A percentile compares a stretch with the other conserved stretches of the same genome.
These are phyloP conservation scores for Stichopus chloronotus DNA, from an alignment of 35 echinoderm and acorn worm species.

Conservation along the genomic window DNA sequence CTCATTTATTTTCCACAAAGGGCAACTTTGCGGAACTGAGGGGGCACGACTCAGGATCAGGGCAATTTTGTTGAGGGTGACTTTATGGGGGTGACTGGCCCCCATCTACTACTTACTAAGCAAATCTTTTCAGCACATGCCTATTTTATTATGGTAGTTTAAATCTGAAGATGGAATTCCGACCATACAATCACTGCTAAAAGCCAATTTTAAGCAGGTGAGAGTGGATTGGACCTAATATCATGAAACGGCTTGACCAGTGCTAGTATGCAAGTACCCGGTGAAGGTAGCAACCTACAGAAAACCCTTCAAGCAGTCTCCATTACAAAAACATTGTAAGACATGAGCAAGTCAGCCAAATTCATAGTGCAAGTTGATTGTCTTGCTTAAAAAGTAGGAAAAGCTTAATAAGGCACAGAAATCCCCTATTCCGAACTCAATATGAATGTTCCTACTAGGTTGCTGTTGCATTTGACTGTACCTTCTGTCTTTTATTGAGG, in stretches of 20 bases:
- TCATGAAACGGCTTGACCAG: neutral
- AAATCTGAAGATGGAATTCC: neutral
- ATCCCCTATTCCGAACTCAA: neutral
- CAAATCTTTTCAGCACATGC: no score
- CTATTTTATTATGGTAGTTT: neutral
- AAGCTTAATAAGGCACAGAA: neutral
- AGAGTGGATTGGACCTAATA: neutral
- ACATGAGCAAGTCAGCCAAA: neutral
- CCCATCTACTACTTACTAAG: neutral
- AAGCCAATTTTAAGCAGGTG: neutral
- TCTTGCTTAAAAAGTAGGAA: neutral
- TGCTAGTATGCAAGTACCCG: neutral
- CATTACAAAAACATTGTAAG: neutral
- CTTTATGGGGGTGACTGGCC: neutral
- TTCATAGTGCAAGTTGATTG: neutral
- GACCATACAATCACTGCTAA: neutral
- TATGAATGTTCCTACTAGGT: neutral
- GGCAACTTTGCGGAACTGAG: neutral
- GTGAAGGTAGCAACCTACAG: no score
- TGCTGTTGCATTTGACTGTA: neutral
- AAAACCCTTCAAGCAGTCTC: neutral
- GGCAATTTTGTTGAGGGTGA: neutral
- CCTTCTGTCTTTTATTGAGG: conserved; percentile 30
- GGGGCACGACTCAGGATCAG: neutral
- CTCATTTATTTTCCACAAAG: neutral